Evolutionary conservation across 1,140 invertebrate genomes (phyloP).

Genomic region (Vanessa atalanta): DNA sequence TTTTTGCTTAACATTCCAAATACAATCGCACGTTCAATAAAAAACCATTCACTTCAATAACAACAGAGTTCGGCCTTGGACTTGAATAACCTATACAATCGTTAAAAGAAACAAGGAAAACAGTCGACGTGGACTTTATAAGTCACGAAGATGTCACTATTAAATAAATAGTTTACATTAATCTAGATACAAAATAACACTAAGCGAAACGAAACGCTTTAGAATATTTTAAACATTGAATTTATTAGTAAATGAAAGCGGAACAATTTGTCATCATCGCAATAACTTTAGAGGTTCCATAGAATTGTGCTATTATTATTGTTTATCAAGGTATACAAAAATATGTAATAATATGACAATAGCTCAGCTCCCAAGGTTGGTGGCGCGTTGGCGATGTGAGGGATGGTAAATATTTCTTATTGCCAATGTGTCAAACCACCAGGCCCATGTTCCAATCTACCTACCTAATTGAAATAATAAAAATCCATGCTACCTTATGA

Average conservation of each 20-base stretch:
- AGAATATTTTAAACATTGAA: neutral
- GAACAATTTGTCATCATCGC: neutral
- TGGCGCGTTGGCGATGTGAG: too few species aligned
- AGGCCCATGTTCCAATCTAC: too few species aligned
- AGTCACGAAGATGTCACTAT: neutral
- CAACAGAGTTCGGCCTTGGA: slow-evolving; percentile 34
- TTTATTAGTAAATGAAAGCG: neutral
- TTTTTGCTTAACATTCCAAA: slow-evolving; percentile 6
- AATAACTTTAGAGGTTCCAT: too few species aligned
- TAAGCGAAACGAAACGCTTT: neutral
- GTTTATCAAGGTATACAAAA: too few species aligned
- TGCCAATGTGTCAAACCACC: too few species aligned
- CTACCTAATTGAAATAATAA: too few species aligned
- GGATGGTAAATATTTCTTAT: too few species aligned
- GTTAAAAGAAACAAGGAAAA: slow-evolving; percentile 29
- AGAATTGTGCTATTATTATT: too few species aligned
- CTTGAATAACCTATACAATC: slow-evolving; percentile 32
- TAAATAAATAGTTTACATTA: neutral
- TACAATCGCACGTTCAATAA: slow-evolving; percentile 22
- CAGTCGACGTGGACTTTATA: neutral
- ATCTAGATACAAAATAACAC: neutral
- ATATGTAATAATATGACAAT: too few species aligned
- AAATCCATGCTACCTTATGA: too few species aligned
- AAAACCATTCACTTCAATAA: slow-evolving; percentile 34
- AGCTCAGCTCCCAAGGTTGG: too few species aligned